Base-by-base conservation (phyloP, 30 jellyfish, hydroid and myxozoan species). In the Turritopsis rubra region DNA sequence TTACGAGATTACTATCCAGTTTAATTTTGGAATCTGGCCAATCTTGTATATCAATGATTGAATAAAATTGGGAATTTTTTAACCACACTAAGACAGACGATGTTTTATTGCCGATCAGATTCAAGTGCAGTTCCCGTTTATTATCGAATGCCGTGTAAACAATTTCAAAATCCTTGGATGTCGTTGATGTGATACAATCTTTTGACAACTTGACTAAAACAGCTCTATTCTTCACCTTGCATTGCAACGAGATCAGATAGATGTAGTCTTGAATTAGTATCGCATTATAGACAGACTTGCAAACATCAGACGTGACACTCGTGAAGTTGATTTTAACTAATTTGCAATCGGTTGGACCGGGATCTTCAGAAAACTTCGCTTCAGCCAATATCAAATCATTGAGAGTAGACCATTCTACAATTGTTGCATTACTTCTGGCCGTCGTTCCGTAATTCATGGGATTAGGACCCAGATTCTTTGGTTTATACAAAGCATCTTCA, bases 401-500 rank as follows among this genome's bases (percentile, higher is more conserved):
- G 23, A 85, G 71, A 73, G 87, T 70, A 20, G 91, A 76, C 98
- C 98, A 92, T 68, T 92, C 95, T 19, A 92, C 96, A 25, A 92
- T 18, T 22, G 98, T 92, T 0, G 98, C 88, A 60, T 92, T 92
- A 26, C 92, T 26, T 24, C 71, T 29, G 25, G 98, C 66, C 18
- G 87, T 86, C 20, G 96, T 92, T 74, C 88, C 94, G 79, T 93
- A 93, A 16, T 90, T 66, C 96, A 89, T 88, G 68, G 99, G 99
- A 52, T 71, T 84, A 0, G 96, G 99, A n/a, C 99, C 99, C 23
- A 89, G 89, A 74, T 88, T 93, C 23, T 90, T 85, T 52, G 99
- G 99, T 82, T 85, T 86, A 86, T 93, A 93, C 80, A 88, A 73
- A 70, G 89, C 96, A 82, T 93, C 99, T 75, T 93, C 99, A 77